Evolutionary conservation across 2,113 vertebrate species (phyloP), one percentile per base, ranked within the genome.

Genomic region (Sinocyclocheilus grahami): DNA sequence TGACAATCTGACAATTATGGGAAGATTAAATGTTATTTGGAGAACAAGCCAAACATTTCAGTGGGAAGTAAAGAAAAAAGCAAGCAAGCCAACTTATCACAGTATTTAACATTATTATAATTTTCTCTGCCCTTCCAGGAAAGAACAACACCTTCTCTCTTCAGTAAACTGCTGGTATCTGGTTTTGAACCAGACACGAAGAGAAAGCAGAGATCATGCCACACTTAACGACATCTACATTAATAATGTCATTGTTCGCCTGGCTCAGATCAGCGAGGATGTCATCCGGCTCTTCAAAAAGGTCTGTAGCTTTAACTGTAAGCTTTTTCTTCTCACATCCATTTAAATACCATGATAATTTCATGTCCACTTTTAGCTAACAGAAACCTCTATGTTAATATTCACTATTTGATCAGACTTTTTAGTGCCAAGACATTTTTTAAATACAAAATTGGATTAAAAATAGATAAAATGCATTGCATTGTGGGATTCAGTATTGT

Each of bases 271-370:
- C 94, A 98, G 97, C 0, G 98, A 99, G 90, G 98, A 99, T 92
- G 97, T 99, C 94, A 97, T 99, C 94, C 95, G 98, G 89, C 98
- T 99, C 91, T 99, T 99, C 88, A 99, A 99, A 94, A 99, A 99
- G 98, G 98, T 99, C 89, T 93, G 94, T 37, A 30, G 24, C 14
- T n/a, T 65, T 53, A 33, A 55, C 33, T 33, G 30, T 33, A 33
- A 33, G 30, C n/a, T 20, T 18, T 71, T 71, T 62, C 58, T 71
- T 76, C 6, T 46, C 55, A 55, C 18, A 51, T 51, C 12, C 30
- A 4, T 33, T 71, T 20, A 22, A 33, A 74, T 11, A 72, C 67
- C 3, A 53, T 55, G 16, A 27, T 42, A 81, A 27, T 24, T 14
- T 18, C n/a, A 33, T 33, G 9, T 18, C 20, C n/a, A 63, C 33